Conservation (phyloP, 2,797 vertebrate species). For the Hypotaenidia okinawae region DNA sequence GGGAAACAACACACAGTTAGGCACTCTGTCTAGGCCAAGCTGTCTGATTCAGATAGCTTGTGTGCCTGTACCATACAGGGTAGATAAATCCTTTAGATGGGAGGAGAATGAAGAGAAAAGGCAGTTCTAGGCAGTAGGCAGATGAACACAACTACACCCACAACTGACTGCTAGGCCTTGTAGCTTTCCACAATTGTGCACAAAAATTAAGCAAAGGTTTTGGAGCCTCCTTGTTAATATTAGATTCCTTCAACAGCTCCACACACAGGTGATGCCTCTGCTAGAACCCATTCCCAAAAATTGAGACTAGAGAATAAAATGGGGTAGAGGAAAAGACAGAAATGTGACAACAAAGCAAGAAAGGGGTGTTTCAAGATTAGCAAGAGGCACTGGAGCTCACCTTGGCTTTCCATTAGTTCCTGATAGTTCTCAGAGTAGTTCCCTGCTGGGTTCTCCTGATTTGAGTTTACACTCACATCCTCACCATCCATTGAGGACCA, state of each 20-base stretch:
- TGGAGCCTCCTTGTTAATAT: neutral
- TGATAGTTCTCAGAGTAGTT: slow-evolving; percentile 93
- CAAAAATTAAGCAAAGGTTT: neutral
- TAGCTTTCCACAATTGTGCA: neutral
- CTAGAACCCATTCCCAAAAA: neutral
- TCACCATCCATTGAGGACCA: slow-evolving; percentile 99
- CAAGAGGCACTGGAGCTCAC: slow-evolving; percentile 58
- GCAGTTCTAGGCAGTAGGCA: neutral
- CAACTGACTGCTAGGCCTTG: neutral
- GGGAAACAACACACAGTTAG: neutral
- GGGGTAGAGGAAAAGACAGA: neutral
- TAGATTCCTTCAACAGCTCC: neutral
- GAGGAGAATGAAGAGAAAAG: neutral
- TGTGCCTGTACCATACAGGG: neutral
- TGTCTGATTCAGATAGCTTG: neutral
- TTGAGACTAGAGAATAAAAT: neutral
- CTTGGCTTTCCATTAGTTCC: slow-evolving; percentile 86
- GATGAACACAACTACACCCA: neutral
- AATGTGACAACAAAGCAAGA: neutral
- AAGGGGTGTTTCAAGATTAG: neutral
- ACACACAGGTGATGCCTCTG: neutral
- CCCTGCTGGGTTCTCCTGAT: slow-evolving; percentile 90
- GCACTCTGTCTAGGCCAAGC: neutral
- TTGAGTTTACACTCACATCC: slow-evolving; percentile 91
- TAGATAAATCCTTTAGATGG: neutral